Conservation (phyloP, 2,113 vertebrate genomes). For the Dipodomys merriami region DNA sequence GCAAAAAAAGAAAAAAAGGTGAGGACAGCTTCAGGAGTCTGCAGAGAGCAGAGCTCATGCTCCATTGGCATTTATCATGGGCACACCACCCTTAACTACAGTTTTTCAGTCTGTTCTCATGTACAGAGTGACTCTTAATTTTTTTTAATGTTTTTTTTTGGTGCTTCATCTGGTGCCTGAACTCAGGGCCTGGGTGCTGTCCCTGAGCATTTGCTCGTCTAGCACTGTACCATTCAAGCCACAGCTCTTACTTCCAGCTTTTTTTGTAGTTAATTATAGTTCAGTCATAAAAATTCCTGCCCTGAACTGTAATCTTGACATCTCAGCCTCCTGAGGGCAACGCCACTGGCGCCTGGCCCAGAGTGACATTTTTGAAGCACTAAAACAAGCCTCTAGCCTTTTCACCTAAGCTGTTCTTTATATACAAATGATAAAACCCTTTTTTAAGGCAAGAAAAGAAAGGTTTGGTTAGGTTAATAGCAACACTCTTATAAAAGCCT, state of each 20-base stretch:
- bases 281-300: too few relatives aligned
- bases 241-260: too few relatives aligned
- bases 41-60: background rate
- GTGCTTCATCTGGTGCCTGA: too few relatives aligned
- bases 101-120: background rate
- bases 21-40: background rate
- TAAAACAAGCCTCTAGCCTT: background rate
- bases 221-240: too few relatives aligned
- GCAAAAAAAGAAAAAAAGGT: background rate
- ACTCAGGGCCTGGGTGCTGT: too few relatives aligned
- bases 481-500: background rate
- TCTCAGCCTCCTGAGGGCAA: too few relatives aligned
- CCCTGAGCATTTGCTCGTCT: too few relatives aligned
- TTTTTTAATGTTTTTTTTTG: too few relatives aligned
- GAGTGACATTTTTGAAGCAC: background rate
- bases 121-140: background rate
- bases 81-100: background rate
- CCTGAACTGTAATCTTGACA: too few relatives aligned
- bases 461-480: background rate
- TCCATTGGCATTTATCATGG: background rate
- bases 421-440: accelerated
- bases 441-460: background rate
- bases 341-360: too few relatives aligned
- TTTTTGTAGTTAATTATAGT: too few relatives aligned
- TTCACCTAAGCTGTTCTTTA: background rate